Base-by-base conservation (phyloP, 2,797 vertebrate genomes). In the Malurus leucopterus region DNA sequence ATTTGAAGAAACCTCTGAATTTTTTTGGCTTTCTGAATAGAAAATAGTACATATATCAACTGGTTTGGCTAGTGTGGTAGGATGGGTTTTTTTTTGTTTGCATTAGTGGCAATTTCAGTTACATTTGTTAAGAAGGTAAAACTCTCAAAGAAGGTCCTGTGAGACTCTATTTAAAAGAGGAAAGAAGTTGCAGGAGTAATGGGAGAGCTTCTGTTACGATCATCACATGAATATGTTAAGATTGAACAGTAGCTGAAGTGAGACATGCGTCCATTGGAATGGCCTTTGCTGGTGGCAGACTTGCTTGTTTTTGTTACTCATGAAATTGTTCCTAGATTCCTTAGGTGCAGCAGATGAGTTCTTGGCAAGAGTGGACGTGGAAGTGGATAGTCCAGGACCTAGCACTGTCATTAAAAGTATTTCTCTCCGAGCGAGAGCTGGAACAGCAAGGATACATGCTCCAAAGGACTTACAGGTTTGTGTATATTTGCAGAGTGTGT, bases 391-490 rank as follows among this genome's bases (percentile, higher is more conserved):
- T 90, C 98, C 99, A 38, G 98, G 98, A 73, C 98, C 98, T 20
- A 98, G 97, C 91, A 97, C 97, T 83, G 96, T 99, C 49, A 98
- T 99, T 92, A 97, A 93, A 88, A 99, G 98, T 92, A 86, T 99
- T 95, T 95, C 94, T 22, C 96, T 99, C 63, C 97, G 94, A 95
- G 99, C 98, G 77, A 98, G 98, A 95, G 97, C 97, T 91, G 99
- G 99, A 90, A 98, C 96, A 70, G 98, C 98, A 15, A 98, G 98
- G 92, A 98, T 99, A 84, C 98, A 98, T 63, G 98, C 98, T 62
- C 99, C 99, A 22, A 98, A 98, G 94, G 97, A 98, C 89, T 93
- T 99, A 41, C 98, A 99, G 98, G 99, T 99, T 97, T 49, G 46
- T 26, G 16, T 53, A 8, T 40, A 27, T 55, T 76, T 67, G 53